A percentile compares a stretch with the other conserved stretches of the same genome.
phyloP scores from a whole-genome alignment of 2,888 invertebrate species.

The Apantesis nais region DNA sequence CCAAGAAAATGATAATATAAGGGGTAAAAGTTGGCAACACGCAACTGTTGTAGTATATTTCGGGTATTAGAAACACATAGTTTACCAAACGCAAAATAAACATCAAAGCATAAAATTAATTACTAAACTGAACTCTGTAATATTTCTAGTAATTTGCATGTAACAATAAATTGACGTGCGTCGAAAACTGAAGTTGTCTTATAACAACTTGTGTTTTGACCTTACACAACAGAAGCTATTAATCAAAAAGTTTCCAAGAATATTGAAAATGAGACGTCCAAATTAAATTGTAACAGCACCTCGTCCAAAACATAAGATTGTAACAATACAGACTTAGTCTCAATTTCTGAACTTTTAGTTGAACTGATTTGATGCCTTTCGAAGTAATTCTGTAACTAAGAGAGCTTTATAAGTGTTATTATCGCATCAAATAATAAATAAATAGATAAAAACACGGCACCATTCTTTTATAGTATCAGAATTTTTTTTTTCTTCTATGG shows the following conservation, averaged over 20 bases:
- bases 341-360: slow-evolving; percentile 34
- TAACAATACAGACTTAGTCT: slow-evolving; percentile 34
- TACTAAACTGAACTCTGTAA: neutral
- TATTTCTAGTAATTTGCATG: neutral
- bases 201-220: slow-evolving; percentile 17
- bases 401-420: neutral
- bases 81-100: neutral
- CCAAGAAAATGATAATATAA: neutral
- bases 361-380: neutral
- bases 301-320: slow-evolving; percentile 31
- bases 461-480: neutral
- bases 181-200: neutral
- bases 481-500: too few relatives aligned
- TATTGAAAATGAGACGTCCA: slow-evolving; percentile 28
- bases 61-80: neutral
- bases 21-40: neutral
- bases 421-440: neutral
- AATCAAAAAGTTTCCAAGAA: slow-evolving; percentile 42
- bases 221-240: slow-evolving; percentile 31
- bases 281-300: slow-evolving; percentile 46
- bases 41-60: neutral
- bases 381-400: neutral
- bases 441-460: neutral
- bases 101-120: neutral
- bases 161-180: neutral